phyloP scores from a whole-genome alignment of 2,888 invertebrate species.

The Xylota sylvarum region DNA sequence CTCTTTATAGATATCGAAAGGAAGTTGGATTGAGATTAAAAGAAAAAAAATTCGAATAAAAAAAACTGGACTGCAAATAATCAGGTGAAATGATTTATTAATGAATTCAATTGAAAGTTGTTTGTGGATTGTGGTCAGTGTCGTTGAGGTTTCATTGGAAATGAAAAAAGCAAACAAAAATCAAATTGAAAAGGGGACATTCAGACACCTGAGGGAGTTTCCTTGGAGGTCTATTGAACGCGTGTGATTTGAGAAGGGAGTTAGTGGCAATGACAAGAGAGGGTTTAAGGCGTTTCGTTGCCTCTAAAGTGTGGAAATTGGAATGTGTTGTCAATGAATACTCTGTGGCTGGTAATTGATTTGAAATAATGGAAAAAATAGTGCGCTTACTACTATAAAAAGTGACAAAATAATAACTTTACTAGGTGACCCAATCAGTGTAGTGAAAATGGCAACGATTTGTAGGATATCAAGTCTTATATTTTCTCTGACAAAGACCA shows the following conservation, averaged over 20 bases:
- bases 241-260: conserved; percentile 42
- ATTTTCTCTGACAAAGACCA: no score
- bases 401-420: no score
- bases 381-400: no score
- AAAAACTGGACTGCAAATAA: conserved; percentile 71
- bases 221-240: conserved; percentile 44
- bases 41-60: conserved; percentile 31
- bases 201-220: conserved; percentile 62
- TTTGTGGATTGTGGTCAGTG: conserved; percentile 76
- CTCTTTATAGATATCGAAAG: conserved; percentile 62
- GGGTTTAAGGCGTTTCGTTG: conserved; percentile 4
- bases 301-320: neutral
- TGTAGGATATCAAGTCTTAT: no score
- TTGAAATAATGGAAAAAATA: no score
- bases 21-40: conserved; percentile 58
- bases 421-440: no score
- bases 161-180: conserved; percentile 5
- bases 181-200: conserved; percentile 37
- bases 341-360: no score
- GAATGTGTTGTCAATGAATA: neutral
- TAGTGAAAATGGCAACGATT: no score
- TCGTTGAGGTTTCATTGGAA: conserved; percentile 63
- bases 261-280: conserved; percentile 5
- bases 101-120: conserved; percentile 77
- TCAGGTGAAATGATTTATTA: conserved; percentile 77